Conservation (phyloP, 2,888 invertebrate species). For the Noctuana brunneofusca region DNA sequence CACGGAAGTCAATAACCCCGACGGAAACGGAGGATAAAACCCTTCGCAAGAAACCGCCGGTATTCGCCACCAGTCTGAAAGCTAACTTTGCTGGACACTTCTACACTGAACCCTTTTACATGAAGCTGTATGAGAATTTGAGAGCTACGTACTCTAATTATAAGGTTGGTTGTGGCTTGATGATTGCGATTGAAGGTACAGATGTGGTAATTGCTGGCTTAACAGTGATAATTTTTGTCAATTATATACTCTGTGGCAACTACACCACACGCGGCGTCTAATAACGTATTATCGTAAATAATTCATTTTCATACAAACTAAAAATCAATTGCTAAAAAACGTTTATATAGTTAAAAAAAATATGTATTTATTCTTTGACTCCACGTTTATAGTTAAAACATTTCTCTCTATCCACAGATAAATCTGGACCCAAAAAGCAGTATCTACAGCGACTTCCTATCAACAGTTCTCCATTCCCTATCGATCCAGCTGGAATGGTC, state of each 20-base stretch:
- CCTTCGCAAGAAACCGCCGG: constrained; percentile 55
- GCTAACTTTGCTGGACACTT: constrained; percentile 84
- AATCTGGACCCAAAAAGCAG: constrained; percentile 90
- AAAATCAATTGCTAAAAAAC: no score
- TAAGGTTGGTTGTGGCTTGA: constrained; percentile 83
- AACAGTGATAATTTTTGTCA: no score
- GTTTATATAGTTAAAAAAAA: no score
- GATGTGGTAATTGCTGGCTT: no score
- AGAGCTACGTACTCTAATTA: constrained; percentile 93
- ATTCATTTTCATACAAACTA: no score
- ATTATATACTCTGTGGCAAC: no score
- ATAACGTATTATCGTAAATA: no score
- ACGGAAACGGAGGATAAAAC: constrained; percentile 66
- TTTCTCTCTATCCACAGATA: constrained; percentile 73
- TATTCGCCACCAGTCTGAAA: constrained; percentile 61
- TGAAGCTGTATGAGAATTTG: constrained; percentile 91
- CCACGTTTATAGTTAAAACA: background rate
- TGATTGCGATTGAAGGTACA: background rate
- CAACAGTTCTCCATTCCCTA: constrained; percentile 85
- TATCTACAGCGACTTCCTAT: constrained; percentile 87
- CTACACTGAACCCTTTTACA: constrained; percentile 89
- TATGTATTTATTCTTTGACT: background rate
- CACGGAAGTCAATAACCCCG: constrained; percentile 47
- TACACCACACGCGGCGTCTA: no score
- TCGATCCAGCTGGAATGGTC: constrained; percentile 88